Evolutionary conservation across 2,888 invertebrate species (phyloP), one percentile per base, ranked within the genome.

Genomic region (Brenthis ino): DNA sequence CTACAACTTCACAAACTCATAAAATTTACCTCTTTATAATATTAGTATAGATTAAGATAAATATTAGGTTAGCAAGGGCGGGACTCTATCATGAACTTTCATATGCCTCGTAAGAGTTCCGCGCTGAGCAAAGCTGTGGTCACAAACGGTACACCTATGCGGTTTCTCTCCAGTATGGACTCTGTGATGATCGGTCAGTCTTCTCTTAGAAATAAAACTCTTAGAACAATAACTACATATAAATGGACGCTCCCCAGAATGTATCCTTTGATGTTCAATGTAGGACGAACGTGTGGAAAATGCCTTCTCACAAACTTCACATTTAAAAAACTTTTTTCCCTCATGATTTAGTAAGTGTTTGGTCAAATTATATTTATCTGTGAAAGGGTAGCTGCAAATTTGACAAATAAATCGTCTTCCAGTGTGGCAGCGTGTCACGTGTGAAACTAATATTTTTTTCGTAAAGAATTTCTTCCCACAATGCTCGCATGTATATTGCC

Each of bases 131-230:
- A 93, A 93, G 2, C 88, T 81, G 65, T 88, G 88, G 14, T 86
- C 84, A 71, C 93, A 93, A 0, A 90, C 77, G 0, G 63, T 66
- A 67, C 93, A 93, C 65, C 87, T 85, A 68, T 90, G 85, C 0
- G 92, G 92, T 48, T 89, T 86, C 63, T 90, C 92, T 0, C 93
- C 93, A 0, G 92, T 93, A 70, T 93, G 93, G 6, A 85, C 89
- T 53, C 86, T 83, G 2, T 85, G 80, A 72, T 93, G 93, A 20
- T 91, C 91, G 1, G 81, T 82, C 68, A 90, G 73, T 64, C 87
- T 82, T 53, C 86, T 84, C 72, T 85, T 90, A 0, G 91, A 87
- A 3, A 89, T 77, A 69, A 93, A 93, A 13, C 81, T 83, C 72
- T 91, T 92, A 0, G 83, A 73, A 68, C 93, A 93, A 67, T 81